Evolutionary conservation across 2,113 vertebrate genomes (phyloP).

Genomic region (Columba livia): DNA sequence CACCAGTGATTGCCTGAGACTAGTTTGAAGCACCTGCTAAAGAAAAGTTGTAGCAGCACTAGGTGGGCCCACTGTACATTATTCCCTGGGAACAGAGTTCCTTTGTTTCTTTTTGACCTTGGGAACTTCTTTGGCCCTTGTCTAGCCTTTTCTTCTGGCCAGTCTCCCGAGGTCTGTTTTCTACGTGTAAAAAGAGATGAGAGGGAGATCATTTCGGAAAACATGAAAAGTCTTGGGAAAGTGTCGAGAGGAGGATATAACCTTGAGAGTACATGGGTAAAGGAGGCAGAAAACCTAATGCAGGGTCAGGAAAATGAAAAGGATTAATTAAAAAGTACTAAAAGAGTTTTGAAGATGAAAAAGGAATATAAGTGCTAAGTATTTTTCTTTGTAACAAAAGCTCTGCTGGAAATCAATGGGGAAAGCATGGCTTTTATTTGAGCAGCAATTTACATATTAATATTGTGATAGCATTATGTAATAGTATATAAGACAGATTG

Average conservation of each 20-base stretch:
- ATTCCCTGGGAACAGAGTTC: not conserved
- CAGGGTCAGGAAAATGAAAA: not conserved
- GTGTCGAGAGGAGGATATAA: not conserved
- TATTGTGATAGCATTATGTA: slow-evolving; percentile 50
- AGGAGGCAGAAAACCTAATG: not conserved
- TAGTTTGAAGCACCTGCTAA: not conserved
- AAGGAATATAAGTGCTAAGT: slow-evolving; percentile 1
- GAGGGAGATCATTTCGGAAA: not conserved
- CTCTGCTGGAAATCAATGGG: slow-evolving; percentile 26
- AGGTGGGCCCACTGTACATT: not conserved
- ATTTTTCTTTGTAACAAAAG: slow-evolving; percentile 34
- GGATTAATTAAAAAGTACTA: slow-evolving; percentile 47
- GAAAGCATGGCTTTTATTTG: slow-evolving; percentile 30
- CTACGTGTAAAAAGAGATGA: not conserved
- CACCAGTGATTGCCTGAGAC: not conserved
- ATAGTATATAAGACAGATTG: slow-evolving; percentile 55
- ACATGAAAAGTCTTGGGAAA: not conserved
- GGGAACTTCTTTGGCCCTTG: not conserved
- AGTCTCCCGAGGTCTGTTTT: not conserved
- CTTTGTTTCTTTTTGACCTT: slow-evolving; percentile 7
- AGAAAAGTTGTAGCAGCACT: not conserved
- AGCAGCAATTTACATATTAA: slow-evolving; percentile 64
- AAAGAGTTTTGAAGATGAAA: slow-evolving; percentile 22
- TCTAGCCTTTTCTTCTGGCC: not conserved
- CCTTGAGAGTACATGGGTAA: not conserved